Evolutionary conservation across 2,797 vertebrate genomes (phyloP).

Genomic region (Lycodopsis pacificus): DNA sequence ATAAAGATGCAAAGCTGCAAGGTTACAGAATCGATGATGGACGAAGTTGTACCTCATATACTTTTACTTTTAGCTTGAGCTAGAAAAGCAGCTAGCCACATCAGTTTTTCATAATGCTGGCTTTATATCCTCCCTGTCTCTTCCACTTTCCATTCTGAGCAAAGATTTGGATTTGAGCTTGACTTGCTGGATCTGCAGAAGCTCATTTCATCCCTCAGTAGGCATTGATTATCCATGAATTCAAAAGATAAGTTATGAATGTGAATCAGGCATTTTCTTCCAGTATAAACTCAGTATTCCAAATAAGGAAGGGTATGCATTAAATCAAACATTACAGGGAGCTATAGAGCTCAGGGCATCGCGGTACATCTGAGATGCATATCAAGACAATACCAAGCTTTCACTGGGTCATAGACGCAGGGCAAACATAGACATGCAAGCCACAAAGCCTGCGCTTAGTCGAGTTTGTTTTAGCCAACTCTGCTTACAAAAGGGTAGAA

Average conservation of each 20-base stretch:
- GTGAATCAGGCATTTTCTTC: constrained; percentile 76
- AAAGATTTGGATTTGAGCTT: constrained; percentile 76
- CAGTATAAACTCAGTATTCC: constrained; percentile 49
- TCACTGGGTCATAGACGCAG: constrained; percentile 22
- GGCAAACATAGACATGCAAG: constrained; percentile 21
- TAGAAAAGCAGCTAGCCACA: constrained; percentile 42
- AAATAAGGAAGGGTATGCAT: constrained; percentile 65
- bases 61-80: constrained; percentile 24
- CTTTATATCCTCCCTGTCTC: constrained; percentile 43
- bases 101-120: constrained; percentile 47
- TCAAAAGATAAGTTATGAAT: constrained; percentile 84
- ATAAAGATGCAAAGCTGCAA: constrained; percentile 35
- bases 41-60: constrained; percentile 14
- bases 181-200: constrained; percentile 68
- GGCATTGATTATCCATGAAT: constrained; percentile 84
- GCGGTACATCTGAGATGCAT: constrained; percentile 44
- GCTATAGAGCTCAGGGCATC: constrained; percentile 41
- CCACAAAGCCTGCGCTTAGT: neutral
- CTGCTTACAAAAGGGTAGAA: neutral
- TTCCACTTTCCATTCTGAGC: constrained; percentile 61
- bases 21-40: constrained; percentile 38
- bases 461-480: constrained; percentile 1
- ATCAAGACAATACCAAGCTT: constrained; percentile 36
- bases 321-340: constrained; percentile 76
- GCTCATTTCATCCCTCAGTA: constrained; percentile 85